Base-by-base conservation (phyloP, 2,888 invertebrate species). In the Protonemura montana region DNA sequence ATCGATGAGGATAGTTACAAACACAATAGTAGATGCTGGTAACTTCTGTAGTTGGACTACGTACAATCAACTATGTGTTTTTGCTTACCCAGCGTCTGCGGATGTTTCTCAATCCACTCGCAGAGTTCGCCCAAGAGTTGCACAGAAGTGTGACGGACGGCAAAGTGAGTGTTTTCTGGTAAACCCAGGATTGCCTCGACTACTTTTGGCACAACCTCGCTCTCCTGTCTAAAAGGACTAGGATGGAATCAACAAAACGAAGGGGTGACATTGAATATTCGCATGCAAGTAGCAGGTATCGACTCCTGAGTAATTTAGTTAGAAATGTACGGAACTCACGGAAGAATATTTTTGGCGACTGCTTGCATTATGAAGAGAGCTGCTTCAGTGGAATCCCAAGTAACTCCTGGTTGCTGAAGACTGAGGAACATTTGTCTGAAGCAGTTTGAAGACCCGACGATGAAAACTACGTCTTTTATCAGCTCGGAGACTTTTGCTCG, bases 381-480 rank as follows among this genome's bases (percentile, higher is more conserved):
- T 0, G 99, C 97, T 92, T 99, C 99, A 0, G 96, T 96, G 85
- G 96, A 95, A 90, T 98, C 98, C 99, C 99, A 99, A 0, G 96
- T 95, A 27, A 94, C 93, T 87, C 94, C 94, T 0, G 95, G 94
- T 86, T 93, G 92, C 89, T 96, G 95, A 35, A 98, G 93, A 85
- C 95, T 94, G 0, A 95, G 91, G 90, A 97, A 97, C 96, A 98
- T 98, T 93, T 98, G 97, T 86, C 96, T 94, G 91, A 99, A 98
- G 91, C 98, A 98, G 42, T 96, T 95, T 87, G 96, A 96, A 41
- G 98, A 98, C 0, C 98, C 98, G 88, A 99, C 96, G 86, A 99
- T 97, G 92, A 99, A 99, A 78, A 98, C 97, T 82, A 99, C 97
- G 91, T 99, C 99, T 91, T 98, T 98, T 88, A 99, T 96, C 87